A percentile compares a stretch with the other conserved stretches of the same genome.
These are phyloP conservation scores for Lipophrys pholis DNA, from an alignment of 2,113 vertebrate genomes.

Conservation along the genomic window DNA sequence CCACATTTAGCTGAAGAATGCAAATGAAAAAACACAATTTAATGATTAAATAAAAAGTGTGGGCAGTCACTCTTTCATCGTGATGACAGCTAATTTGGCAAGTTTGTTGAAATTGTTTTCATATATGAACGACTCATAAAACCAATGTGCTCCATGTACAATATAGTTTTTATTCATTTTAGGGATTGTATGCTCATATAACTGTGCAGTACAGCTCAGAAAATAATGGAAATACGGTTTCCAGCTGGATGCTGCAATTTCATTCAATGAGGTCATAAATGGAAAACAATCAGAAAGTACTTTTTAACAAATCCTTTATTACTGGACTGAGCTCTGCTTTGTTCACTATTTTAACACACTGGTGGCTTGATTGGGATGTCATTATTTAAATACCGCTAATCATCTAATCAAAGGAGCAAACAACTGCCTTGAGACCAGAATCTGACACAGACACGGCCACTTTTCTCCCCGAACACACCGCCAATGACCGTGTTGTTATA, in stretches of 20 bases:
- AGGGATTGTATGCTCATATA: too few species aligned
- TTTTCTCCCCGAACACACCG: slow-evolving; percentile 19
- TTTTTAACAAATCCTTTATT: slow-evolving; percentile 8
- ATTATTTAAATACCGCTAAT: slow-evolving; percentile 64
- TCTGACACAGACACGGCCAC: slow-evolving; percentile 29
- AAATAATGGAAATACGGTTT: not conserved
- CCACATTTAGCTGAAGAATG: slow-evolving; percentile 21
- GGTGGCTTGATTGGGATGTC: slow-evolving; percentile 37
- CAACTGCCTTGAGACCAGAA: slow-evolving; percentile 43
- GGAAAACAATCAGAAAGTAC: slow-evolving; percentile 15
- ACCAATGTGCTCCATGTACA: not conserved
- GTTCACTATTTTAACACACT: slow-evolving; percentile 21
- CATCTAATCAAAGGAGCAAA: slow-evolving; percentile 53
- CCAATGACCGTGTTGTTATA: slow-evolving; percentile 60
- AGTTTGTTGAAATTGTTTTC: not conserved
- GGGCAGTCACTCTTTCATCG: not conserved
- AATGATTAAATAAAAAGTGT: not conserved
- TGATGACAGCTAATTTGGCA: slow-evolving; percentile 6
- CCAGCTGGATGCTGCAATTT: not conserved
- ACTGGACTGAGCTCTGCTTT: slow-evolving; percentile 10
- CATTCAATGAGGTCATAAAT: not conserved
- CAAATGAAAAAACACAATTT: too few species aligned
- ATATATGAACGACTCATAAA: slow-evolving; percentile 19
- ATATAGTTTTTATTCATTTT: too few species aligned
- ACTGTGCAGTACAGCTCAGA: not conserved